Base-by-base conservation (phyloP, 2,888 invertebrate genomes). In the Oligia strigilis region DNA sequence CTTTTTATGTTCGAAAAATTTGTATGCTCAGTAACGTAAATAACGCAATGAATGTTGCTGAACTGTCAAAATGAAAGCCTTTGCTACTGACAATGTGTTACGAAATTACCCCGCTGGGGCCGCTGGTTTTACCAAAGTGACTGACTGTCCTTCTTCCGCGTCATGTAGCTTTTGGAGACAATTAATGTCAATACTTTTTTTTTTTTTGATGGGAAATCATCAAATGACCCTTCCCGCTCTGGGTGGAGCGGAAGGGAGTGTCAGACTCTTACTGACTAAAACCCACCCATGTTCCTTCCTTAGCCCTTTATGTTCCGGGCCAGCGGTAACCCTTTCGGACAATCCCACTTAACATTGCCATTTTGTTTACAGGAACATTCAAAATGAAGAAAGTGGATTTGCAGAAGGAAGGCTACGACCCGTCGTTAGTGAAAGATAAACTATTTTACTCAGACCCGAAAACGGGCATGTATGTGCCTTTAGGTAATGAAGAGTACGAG, bases 361-460 rank as follows among this genome's bases (percentile, higher is more conserved):
- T 77, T 85, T 83, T 82, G 71, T 83, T 96, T 97, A 67, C 96
- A 99, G 99, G 99, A 80, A 99, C 99, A 11, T 99, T 99, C 95
- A 99, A 99, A 96, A 96, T 99, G 94, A 98, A 98, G 94, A 99
- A 99, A 95, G 98, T 98, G 17, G 99, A 99, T 93, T 97, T 99
- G 67, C 99, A 99, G 93, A 98, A 98, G 82, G 99, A 99, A 90
- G 99, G 99, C 17, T 99, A 98, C 94, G 97, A 99, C 93, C 98
- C 98, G 1, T 95, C 96, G 23, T 92, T 96, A 80, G 97, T 98
- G 73, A 97, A 97, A 85, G 99, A 99, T 93, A 98, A 97, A 90
- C 92, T 99, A 60, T 99, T 97, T 96, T 99, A 98, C 93, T 96
- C 98, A 91, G 98, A 98, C 89, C 91, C 97, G 4, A 97, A 97